phyloP scores from a whole-genome alignment of 2,888 invertebrate genomes.

The Sarcophaga carnaria region DNA sequence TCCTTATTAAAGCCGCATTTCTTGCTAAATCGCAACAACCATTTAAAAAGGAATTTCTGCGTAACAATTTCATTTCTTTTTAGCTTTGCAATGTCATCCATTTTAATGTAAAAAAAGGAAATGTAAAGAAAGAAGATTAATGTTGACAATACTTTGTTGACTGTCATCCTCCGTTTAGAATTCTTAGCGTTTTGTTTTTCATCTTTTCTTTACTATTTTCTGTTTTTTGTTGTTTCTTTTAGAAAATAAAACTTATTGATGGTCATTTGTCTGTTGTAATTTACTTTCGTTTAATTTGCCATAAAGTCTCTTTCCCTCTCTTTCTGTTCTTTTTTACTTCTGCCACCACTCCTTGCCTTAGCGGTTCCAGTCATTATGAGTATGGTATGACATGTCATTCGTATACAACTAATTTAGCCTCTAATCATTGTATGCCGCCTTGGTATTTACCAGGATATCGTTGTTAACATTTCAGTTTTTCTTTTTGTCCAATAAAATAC shows the following conservation, averaged over 20 bases:
- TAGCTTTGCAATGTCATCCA: constrained; percentile 1
- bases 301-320: background rate
- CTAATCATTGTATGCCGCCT: constrained; percentile 39
- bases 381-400: background rate
- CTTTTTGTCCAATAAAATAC: constrained; percentile 27
- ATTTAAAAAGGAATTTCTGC: background rate
- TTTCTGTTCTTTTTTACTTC: background rate
- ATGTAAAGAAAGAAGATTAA: background rate
- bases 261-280: constrained; percentile 43
- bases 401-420: constrained; percentile 33
- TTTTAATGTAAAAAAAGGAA: constrained; percentile 4
- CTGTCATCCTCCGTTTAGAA: too few relatives aligned
- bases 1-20: too few relatives aligned
- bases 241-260: constrained; percentile 25
- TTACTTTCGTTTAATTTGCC: constrained; percentile 33
- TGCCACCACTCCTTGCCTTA: background rate
- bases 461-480: constrained; percentile 4
- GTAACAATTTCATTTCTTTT: too few relatives aligned
- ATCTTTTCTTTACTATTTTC: background rate
- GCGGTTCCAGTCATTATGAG: background rate
- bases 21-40: background rate
- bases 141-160: constrained; percentile 21
- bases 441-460: constrained; percentile 22
- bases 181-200: background rate
- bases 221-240: background rate